Evolutionary conservation across 2,888 invertebrate species (phyloP), one percentile per base, ranked within the genome.

Genomic region (Zootermopsis nevadensis): DNA sequence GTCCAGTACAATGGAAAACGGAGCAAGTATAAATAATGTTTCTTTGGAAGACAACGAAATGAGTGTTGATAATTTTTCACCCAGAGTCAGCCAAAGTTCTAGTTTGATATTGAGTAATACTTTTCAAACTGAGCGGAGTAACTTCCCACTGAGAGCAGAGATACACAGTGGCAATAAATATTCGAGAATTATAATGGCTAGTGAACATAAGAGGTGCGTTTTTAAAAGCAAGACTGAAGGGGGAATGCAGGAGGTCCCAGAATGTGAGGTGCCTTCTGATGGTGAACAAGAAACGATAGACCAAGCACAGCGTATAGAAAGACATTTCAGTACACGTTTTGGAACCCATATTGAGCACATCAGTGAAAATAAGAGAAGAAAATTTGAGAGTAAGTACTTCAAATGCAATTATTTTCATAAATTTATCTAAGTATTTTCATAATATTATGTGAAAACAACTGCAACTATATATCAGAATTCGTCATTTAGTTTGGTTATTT

Each of bases 41-140:
- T 33, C 53, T 33, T 33, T 79, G 79, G 79, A 79, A 35, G 79
- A 60, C 15, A 79, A 35, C 24, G 79, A 79, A 24, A 77, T 77
- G 19, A 31, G 19, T 77, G 55, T 55, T 31, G 53, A 53, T 77
- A 79, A 55, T 31, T 55, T 79, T 0, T 53, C 77, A 12, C 31
- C 77, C 31, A 10, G 35, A 53, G 19, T n/a, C 8, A 79, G 55
- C 10, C 55, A n/a, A 33, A 55, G 22, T 30, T 33, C 55, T 8
- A 79, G n/a, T 48, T 79, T 22, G 10, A 79, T 60, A 31, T 12
- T 79, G 60, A 60, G 27, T n/a, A 66, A 10, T 35, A n/a, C 55
- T 15, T 33, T 79, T 60, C 79, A 79, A 24, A 31, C 8, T 77
- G 53, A 77, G 6, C n/a, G 31, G 27, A 55, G 15, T 30, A 53